A percentile compares a stretch with the other conserved stretches of the same genome.
Evolutionary conservation across 2,113 vertebrate genomes (phyloP).

Genomic region (Globicephala melas): DNA sequence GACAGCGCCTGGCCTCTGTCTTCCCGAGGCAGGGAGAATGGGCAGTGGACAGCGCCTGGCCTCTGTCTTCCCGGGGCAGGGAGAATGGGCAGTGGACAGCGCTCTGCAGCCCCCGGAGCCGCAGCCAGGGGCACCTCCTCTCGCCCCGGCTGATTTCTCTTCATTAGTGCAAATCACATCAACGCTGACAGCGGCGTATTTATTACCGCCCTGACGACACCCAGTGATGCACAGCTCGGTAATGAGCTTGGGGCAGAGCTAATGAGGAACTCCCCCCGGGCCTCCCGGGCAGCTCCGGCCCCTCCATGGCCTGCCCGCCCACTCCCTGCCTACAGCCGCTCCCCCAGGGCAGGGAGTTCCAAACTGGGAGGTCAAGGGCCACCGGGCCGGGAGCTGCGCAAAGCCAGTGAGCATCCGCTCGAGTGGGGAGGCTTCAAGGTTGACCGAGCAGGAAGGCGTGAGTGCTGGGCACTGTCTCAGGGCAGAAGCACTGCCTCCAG

Average conservation of each 20-base stretch:
- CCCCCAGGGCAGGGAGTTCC: neutral
- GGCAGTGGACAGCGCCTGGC: neutral
- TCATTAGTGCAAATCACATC: constrained; percentile 86
- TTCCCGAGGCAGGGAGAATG: neutral
- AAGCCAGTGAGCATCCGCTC: fast-evolving
- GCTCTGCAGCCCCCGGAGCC: neutral
- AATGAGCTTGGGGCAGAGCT: constrained; percentile 74
- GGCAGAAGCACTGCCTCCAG: neutral
- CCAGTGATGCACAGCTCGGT: constrained; percentile 69
- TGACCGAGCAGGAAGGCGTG: neutral
- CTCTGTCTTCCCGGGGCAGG: neutral
- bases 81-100: neutral
- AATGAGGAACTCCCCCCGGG: constrained; percentile 58
- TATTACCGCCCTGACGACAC: constrained; percentile 72
- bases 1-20: neutral
- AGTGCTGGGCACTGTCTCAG: fast-evolving
- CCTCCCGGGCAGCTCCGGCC: constrained; percentile 6
- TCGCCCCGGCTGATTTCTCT: constrained; percentile 52
- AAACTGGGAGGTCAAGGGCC: neutral
- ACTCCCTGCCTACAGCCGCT: neutral
- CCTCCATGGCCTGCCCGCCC: neutral
- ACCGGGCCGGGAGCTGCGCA: neutral
- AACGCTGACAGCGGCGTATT: constrained; percentile 81
- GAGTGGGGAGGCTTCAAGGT: neutral
- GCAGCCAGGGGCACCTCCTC: neutral